phyloP scores from a whole-genome alignment of 2,797 vertebrate species.

The Heterohyrax brucei region DNA sequence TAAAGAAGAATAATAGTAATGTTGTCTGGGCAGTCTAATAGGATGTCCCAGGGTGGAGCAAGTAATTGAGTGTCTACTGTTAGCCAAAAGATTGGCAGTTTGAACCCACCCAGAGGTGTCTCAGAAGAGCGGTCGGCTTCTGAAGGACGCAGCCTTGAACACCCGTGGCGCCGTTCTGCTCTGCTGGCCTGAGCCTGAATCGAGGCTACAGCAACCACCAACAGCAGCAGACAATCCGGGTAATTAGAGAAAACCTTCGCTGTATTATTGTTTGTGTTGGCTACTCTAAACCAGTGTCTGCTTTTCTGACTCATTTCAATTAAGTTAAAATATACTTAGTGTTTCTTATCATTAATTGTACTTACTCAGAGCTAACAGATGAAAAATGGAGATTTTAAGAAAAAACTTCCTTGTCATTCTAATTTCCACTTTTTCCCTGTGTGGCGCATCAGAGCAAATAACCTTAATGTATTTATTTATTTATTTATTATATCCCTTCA shows the following conservation, averaged over 20 bases:
- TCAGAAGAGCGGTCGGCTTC: too few species aligned
- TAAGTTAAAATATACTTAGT: constrained; percentile 65
- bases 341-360: constrained; percentile 36
- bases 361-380: constrained; percentile 23
- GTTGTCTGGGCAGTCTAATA: not conserved
- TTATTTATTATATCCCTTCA: not conserved
- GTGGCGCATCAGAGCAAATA: not conserved
- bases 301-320: constrained; percentile 56
- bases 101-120: too few species aligned
- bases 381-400: constrained; percentile 22
- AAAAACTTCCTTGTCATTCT: not conserved
- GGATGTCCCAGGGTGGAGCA: not conserved
- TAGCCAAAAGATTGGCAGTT: too few species aligned
- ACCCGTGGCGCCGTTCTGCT: too few species aligned
- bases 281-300: constrained; percentile 14
- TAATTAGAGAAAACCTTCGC: not conserved
- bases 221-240: not conserved
- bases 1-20: constrained; percentile 54
- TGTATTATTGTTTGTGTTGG: constrained; percentile 36
- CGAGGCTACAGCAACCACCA: too few species aligned
- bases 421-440: not conserved
- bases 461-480: not conserved
- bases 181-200: too few species aligned
- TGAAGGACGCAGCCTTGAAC: too few species aligned
- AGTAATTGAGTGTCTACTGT: too few species aligned